These are phyloP conservation scores for Tenrec ecaudatus DNA, from an alignment of 2,113 vertebrate genomes.

Conservation along the genomic window DNA sequence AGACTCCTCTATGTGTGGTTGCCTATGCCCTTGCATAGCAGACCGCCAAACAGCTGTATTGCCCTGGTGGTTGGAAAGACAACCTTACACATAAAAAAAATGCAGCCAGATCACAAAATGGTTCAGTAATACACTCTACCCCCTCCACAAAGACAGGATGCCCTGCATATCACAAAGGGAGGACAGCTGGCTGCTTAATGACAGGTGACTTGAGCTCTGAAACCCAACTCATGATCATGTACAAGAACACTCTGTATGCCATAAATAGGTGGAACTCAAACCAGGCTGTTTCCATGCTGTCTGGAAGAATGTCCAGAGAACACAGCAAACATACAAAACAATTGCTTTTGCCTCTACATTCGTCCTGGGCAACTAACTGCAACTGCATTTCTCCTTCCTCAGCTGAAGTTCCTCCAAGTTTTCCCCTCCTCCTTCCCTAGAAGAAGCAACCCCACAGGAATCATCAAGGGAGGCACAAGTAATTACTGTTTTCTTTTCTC, in stretches of 20 bases:
- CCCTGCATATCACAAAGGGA: slow-evolving; percentile 22
- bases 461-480: slow-evolving; percentile 78
- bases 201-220: slow-evolving; percentile 27
- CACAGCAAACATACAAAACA: slow-evolving; percentile 46
- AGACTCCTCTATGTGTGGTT: not conserved
- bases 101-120: slow-evolving; percentile 58
- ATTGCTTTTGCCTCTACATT: slow-evolving; percentile 63
- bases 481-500: slow-evolving; percentile 82
- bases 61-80: slow-evolving; percentile 50
- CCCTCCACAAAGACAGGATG: slow-evolving; percentile 40
- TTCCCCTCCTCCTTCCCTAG: slow-evolving; percentile 59
- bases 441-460: slow-evolving; percentile 69
- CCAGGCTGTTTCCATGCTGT: slow-evolving; percentile 61
- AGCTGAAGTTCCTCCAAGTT: not conserved
- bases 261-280: slow-evolving; percentile 74
- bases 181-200: slow-evolving; percentile 52
- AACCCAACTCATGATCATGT: slow-evolving; percentile 15
- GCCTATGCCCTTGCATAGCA: slow-evolving; percentile 35
- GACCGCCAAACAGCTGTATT: slow-evolving; percentile 17
- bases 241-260: slow-evolving; percentile 54
- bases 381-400: slow-evolving; percentile 65
- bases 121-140: slow-evolving; percentile 43
- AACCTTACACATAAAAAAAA: slow-evolving; percentile 64
- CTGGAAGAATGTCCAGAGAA: slow-evolving; percentile 65
- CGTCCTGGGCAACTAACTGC: slow-evolving; percentile 44